Conservation (phyloP, 2,113 vertebrate genomes). For the Emydura subglobosa region DNA sequence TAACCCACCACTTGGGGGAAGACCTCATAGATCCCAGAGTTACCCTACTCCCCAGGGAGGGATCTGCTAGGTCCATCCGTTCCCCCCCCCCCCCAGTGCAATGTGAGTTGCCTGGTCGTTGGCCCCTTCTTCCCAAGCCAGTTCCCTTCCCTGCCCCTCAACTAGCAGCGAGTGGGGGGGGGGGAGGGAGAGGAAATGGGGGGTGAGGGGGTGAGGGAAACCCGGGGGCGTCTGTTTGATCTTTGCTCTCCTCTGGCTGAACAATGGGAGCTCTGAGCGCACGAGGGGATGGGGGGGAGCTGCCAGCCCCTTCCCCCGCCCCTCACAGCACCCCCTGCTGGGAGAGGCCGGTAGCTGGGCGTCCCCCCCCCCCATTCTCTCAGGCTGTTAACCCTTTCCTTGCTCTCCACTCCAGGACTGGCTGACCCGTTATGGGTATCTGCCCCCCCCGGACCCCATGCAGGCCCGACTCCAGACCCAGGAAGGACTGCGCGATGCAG, state of each 20-base stretch:
- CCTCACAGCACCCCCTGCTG: not conserved
- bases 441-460: conserved; percentile 84
- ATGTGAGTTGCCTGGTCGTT: not conserved
- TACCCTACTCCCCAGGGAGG: too few species aligned
- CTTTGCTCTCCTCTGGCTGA: not conserved
- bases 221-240: not conserved
- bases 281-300: not conserved
- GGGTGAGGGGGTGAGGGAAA: not conserved
- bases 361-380: too few species aligned
- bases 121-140: too few species aligned
- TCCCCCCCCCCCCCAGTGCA: too few species aligned
- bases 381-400: not conserved
- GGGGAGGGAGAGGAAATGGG: not conserved
- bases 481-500: conserved; percentile 79
- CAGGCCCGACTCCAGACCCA: conserved; percentile 84
- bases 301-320: not conserved
- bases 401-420: conserved; percentile 81
- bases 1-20: too few species aligned
- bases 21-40: too few species aligned
- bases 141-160: not conserved
- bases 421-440: conserved; percentile 90
- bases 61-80: too few species aligned
- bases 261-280: not conserved
- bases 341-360: too few species aligned
- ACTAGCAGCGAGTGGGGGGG: too few species aligned